Evolutionary conservation across 2,888 invertebrate genomes (phyloP).

Genomic region (Dicycla oo): DNA sequence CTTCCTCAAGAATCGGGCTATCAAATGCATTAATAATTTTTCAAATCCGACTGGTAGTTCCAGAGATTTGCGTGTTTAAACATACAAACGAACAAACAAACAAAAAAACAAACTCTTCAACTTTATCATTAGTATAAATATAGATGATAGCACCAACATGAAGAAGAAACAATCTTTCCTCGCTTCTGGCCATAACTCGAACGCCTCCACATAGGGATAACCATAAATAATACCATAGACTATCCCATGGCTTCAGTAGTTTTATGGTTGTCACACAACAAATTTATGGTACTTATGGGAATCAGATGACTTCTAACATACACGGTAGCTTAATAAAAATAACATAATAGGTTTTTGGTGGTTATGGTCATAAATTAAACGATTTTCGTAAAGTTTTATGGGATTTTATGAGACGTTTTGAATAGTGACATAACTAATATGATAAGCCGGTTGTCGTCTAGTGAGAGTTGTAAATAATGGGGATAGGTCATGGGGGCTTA

Average conservation of each 20-base stretch:
- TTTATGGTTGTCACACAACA: slow-evolving; percentile 79
- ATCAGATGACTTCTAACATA: slow-evolving; percentile 54
- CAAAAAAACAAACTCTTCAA: too few species aligned
- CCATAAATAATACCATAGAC: slow-evolving; percentile 79
- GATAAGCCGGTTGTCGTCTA: slow-evolving; percentile 47
- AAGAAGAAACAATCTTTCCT: not conserved
- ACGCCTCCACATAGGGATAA: slow-evolving; percentile 70
- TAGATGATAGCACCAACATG: too few species aligned
- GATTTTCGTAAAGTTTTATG: slow-evolving; percentile 59
- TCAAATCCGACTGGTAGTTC: too few species aligned
- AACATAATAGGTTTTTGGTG: slow-evolving; percentile 55
- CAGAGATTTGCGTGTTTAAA: too few species aligned
- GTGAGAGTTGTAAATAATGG: slow-evolving; percentile 44
- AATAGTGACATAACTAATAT: slow-evolving; percentile 38
- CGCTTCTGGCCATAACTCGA: slow-evolving; percentile 52
- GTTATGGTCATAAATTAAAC: slow-evolving; percentile 59
- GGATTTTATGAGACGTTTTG: slow-evolving; percentile 40
- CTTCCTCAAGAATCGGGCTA: too few species aligned
- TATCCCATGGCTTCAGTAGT: slow-evolving; percentile 75
- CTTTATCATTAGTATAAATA: too few species aligned
- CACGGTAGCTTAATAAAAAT: slow-evolving; percentile 59
- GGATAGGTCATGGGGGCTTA: slow-evolving; percentile 49
- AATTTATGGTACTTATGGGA: slow-evolving; percentile 76
- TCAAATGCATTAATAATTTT: too few species aligned
- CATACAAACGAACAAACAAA: too few species aligned